Evolutionary conservation across 92 coral and sea anemone genomes (phyloP), one percentile per base, ranked within the genome.

Genomic region (Scolanthus callimorphus): DNA sequence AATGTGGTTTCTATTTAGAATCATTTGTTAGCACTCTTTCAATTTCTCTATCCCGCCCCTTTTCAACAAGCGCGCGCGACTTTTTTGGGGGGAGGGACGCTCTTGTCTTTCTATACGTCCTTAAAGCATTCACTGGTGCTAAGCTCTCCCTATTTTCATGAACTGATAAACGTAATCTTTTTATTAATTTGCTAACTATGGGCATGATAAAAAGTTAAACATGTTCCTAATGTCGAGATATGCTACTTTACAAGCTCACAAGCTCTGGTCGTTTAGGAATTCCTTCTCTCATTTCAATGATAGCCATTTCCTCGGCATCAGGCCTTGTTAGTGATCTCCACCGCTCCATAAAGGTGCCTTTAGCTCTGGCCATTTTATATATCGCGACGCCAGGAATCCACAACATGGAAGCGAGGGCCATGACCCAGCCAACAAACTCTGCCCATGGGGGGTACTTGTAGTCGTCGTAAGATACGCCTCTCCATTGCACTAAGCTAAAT

Each of bases 301-400:
- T 80, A 53, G 79, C 76, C 76, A 90, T 90, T 31, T 71, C 76
- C 3, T 84, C 78, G 8, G 50, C 29, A 50, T 88, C 83, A 0
- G 98, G 94, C 4, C 74, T 59, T 28, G 78, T 43, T n/a, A 86
- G 67, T 39, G 44, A 37, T 21, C 80, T 62, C 23, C 89, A 17
- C 56, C 77, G 65, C 27, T 80, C 89, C 27, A 69, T 0, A 3
- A 83, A 53, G 3, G 76, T 25, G 1, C 94, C 86, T 11, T 83
- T 79, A 2, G 82, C 68, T 22, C 45, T 51, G 48, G 44, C n/a
- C 26, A 94, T 55, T 70, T 77, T 78, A 85, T 89, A 94, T 12
- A 89, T 28, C 2, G 99, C 99, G 15, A 94, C 84, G 1, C 94
- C 90, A 0, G 99, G 99, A 27, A 94, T 85, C 89, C 86, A 94